A percentile compares a stretch with the other conserved stretches of the same genome.
phyloP scores from a whole-genome alignment of 2,888 invertebrate genomes.

The Cerceris rybyensis region DNA sequence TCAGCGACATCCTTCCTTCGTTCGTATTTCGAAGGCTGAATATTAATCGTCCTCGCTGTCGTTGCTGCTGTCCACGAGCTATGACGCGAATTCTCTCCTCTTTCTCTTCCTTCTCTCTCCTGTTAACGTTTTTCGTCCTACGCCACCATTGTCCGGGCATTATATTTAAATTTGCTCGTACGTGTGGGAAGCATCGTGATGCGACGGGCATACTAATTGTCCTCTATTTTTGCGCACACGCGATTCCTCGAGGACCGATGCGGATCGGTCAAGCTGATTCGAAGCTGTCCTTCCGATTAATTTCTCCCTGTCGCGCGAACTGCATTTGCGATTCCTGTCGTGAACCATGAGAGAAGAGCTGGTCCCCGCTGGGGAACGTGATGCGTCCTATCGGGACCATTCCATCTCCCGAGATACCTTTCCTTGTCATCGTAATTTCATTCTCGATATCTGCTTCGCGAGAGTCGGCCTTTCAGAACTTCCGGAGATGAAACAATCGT shows the following conservation, averaged over 20 bases:
- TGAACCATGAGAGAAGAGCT: neutral
- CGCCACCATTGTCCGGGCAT: conserved; percentile 64
- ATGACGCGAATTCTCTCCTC: conserved; percentile 28
- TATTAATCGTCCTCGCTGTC: conserved; percentile 51
- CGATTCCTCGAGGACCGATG: conserved; percentile 1
- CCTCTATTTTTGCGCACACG: conserved; percentile 26
- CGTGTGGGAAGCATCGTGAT: conserved; percentile 35
- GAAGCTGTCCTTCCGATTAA: conserved; percentile 1
- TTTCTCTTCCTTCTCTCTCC: neutral
- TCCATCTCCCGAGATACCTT: no score
- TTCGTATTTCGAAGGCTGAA: conserved; percentile 47
- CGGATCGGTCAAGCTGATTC: neutral
- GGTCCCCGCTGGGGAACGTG: neutral
- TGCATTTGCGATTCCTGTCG: conserved; percentile 2
- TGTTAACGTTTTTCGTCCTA: conserved; percentile 54
- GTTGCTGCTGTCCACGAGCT: conserved; percentile 15
- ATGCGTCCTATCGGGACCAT: neutral
- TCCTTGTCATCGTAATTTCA: no score
- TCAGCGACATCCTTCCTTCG: conserved; percentile 20
- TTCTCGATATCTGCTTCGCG: no score
- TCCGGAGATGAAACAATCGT: no score
- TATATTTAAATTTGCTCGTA: conserved; percentile 72
- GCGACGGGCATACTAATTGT: conserved; percentile 65
- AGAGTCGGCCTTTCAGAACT: no score
- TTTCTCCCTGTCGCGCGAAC: neutral